A percentile compares a stretch with the other conserved stretches of the same genome.
Evolutionary conservation across 2,888 invertebrate species (phyloP).

Genomic region (Drosophila macrothrix): DNA sequence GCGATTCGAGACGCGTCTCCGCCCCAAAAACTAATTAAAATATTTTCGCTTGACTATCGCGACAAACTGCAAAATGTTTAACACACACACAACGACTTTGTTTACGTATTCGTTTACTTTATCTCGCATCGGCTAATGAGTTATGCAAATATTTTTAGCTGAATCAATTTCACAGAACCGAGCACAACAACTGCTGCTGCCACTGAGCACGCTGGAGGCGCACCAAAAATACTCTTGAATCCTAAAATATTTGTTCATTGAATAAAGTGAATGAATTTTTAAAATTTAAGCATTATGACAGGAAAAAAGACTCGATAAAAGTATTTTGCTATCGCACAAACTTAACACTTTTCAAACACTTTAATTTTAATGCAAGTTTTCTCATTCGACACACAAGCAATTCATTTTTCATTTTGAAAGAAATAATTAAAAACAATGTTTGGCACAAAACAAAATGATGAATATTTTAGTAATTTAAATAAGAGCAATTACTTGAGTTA

Average conservation of each 20-base stretch:
- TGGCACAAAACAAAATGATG: background rate
- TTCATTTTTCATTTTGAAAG: background rate
- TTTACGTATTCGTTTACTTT: constrained; percentile 25
- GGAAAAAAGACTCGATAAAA: background rate
- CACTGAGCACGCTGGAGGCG: constrained; percentile 2
- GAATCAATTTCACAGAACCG: constrained; percentile 66
- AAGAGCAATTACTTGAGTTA: background rate
- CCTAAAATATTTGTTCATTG: background rate
- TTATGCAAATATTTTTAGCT: constrained; percentile 75
- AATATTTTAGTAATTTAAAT: background rate
- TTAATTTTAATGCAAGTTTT: background rate
- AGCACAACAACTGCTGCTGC: constrained; percentile 31
- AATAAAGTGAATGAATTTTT: background rate
- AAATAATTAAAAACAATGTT: background rate
- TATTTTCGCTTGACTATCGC: constrained; percentile 70
- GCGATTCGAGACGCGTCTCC: constrained; percentile 44
- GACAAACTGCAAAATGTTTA: constrained; percentile 55
- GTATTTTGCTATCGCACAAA: background rate
- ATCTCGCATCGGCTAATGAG: constrained; percentile 72
- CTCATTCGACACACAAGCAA: background rate
- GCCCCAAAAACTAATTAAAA: constrained; percentile 78
- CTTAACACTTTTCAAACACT: background rate
- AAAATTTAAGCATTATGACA: background rate
- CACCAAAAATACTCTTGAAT: constrained; percentile 18
- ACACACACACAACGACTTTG: constrained; percentile 12